These are phyloP conservation scores for Drosophila seguyi DNA, from an alignment of 1,140 invertebrate genomes.

Conservation along the genomic window DNA sequence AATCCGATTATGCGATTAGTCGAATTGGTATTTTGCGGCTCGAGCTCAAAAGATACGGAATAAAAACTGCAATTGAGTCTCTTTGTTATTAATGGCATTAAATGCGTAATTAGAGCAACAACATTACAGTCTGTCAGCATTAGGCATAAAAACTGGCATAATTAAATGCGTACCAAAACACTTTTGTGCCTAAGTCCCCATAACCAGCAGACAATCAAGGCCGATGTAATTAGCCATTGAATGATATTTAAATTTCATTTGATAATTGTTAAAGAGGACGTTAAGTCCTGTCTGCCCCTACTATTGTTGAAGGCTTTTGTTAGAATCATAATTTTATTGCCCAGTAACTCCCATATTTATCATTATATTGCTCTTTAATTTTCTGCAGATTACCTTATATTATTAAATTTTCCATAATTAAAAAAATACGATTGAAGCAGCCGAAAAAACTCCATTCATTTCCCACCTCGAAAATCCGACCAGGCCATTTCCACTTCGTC, in stretches of 20 bases:
- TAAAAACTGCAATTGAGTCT: slow-evolving; percentile 17
- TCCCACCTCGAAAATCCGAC: not conserved
- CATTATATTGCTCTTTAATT: not conserved
- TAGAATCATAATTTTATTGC: not conserved
- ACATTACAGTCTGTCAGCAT: slow-evolving; percentile 10
- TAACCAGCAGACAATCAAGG: slow-evolving; percentile 27
- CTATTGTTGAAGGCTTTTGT: not conserved
- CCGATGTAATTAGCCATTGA: slow-evolving; percentile 14
- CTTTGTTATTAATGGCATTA: slow-evolving; percentile 33
- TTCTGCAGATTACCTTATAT: not conserved
- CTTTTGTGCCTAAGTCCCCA: slow-evolving; percentile 7
- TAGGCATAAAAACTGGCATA: slow-evolving; percentile 13
- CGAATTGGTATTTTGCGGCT: slow-evolving; percentile 30
- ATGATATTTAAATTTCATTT: slow-evolving; percentile 4
- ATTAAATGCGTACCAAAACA: slow-evolving; percentile 17
- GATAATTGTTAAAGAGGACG: slow-evolving; percentile 32
- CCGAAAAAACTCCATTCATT: not conserved
- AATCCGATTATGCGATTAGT: slow-evolving; percentile 41
- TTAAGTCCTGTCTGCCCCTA: not conserved
- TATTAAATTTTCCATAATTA: slow-evolving; percentile 38
- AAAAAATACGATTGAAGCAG: slow-evolving; percentile 7
- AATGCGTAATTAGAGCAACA: slow-evolving; percentile 22
- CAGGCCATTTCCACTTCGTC: not conserved
- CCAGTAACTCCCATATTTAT: not conserved
- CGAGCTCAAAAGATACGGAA: not conserved